Evolutionary conservation across 2,888 invertebrate genomes (phyloP), one percentile per base, ranked within the genome.

Genomic region (Iphiclides podalirius): DNA sequence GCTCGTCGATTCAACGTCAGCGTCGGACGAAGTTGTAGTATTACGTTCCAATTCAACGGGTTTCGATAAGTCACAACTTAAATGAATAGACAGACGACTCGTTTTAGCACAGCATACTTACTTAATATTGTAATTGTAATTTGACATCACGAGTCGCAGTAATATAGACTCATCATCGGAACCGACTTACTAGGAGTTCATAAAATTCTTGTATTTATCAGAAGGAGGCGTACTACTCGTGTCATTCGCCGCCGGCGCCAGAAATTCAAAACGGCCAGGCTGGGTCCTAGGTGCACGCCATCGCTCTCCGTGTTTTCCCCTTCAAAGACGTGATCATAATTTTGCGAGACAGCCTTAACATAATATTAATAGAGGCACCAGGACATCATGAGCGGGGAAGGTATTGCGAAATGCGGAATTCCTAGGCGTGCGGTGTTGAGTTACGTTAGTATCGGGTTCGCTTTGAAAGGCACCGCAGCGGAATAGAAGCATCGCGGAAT

Each of bases 381-480:
- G 63, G 64, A 58, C 60, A 62, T 64, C 66, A 68, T 65, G 64
- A 63, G 38, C 44, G 53, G 54, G 59, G 61, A 58, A 65, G 68
- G 65, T 70, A 65, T 70, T 64, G 67, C 66, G 67, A 73, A 72
- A 74, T 62, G 64, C 71, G 67, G 70, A 68, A 77, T 77, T 72
- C 73, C 75, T 75, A 69, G 66, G 60, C 70, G 64, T 65, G 64
- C 75, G 63, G 77, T 78, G 68, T 79, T 71, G 70, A 70, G 72
- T 79, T 79, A 75, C 79, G 66, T 62, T 53, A 53, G 69, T 72
- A 70, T 77, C 73, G 64, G 57, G 72, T 77, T 75, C 62, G 64
- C 79, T 81, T 81, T 80, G 80, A 74, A 62, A 64, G 52, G 61
- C 67, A 65, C 74, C 74, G 74, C 74, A 53, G 66, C 64, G 70